Percentiles rank a stretch among this genome's conserved stretches.
Evolutionary conservation across 2,888 invertebrate genomes (phyloP).

Genomic region (Empis livida): DNA sequence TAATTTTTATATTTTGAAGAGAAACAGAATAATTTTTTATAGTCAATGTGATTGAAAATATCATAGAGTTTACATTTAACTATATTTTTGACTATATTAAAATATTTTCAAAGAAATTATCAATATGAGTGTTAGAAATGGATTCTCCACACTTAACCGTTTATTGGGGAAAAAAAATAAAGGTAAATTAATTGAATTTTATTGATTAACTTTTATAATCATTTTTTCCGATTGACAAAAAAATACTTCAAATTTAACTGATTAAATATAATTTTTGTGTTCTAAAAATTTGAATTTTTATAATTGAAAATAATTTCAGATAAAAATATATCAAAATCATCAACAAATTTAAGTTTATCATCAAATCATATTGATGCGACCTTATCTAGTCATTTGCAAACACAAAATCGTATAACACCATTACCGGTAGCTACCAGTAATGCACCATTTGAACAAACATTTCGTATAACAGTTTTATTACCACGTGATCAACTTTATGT

Average conservation of each 20-base stretch:
- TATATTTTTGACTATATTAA: too few species aligned
- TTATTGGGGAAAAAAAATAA: slow-evolving; percentile 36
- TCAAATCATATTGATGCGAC: slow-evolving; percentile 24
- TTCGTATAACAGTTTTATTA: slow-evolving; percentile 49
- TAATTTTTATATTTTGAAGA: too few species aligned
- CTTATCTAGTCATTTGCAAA: slow-evolving; percentile 35
- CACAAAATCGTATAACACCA: slow-evolving; percentile 33
- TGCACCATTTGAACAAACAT: slow-evolving; percentile 36
- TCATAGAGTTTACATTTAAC: too few species aligned
- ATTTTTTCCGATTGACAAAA: too few species aligned
- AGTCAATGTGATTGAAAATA: too few species aligned
- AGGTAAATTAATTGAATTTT: slow-evolving; percentile 21
- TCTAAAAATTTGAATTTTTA: too few species aligned
- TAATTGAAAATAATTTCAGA: slow-evolving; percentile 14
- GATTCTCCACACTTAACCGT: slow-evolving; percentile 35
- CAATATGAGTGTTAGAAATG: slow-evolving; percentile 12
- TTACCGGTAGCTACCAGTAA: slow-evolving; percentile 31
- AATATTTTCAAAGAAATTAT: neutral
- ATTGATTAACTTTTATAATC: too few species aligned
- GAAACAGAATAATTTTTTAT: too few species aligned
- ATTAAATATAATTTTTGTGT: too few species aligned
- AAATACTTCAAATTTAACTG: neutral
- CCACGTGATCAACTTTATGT: slow-evolving; percentile 71
- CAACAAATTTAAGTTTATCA: slow-evolving; percentile 26
- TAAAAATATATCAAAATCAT: slow-evolving; percentile 30